Percentiles rank a stretch among this genome's conserved stretches.
phyloP scores from a whole-genome alignment of 2,113 vertebrate species.

The Sterrhoptilus dennistouni region DNA sequence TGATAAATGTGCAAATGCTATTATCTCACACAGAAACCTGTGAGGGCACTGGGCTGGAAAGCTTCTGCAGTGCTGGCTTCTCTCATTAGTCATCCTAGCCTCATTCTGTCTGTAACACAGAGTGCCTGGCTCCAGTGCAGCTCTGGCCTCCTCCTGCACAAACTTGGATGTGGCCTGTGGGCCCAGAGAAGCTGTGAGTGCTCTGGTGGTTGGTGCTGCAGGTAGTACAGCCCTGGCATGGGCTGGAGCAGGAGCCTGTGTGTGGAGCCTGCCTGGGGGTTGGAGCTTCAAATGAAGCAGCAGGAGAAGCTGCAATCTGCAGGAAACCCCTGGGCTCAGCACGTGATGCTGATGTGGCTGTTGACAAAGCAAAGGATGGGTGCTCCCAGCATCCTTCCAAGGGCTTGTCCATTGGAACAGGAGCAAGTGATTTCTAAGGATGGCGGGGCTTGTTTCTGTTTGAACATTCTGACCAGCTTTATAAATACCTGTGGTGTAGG shows the following conservation, averaged over 20 bases:
- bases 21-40: background rate
- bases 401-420: background rate
- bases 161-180: background rate
- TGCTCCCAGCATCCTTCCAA: background rate
- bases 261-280: background rate
- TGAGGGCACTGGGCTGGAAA: constrained; percentile 30
- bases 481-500: background rate
- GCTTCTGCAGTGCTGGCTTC: background rate
- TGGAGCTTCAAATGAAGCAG: background rate
- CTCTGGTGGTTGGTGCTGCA: background rate
- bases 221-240: background rate
- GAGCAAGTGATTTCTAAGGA: background rate
- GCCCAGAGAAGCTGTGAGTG: background rate
- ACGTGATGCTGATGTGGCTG: background rate
- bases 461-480: background rate
- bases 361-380: background rate
- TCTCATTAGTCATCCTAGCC: constrained; percentile 65
- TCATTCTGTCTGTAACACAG: constrained; percentile 10
- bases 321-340: background rate
- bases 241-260: background rate
- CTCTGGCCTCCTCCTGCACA: background rate
- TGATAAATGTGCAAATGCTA: background rate
- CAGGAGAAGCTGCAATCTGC: background rate
- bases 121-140: background rate
- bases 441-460: background rate